phyloP scores from a whole-genome alignment of 2,888 invertebrate species.

The Rhorus exstirpatorius region DNA sequence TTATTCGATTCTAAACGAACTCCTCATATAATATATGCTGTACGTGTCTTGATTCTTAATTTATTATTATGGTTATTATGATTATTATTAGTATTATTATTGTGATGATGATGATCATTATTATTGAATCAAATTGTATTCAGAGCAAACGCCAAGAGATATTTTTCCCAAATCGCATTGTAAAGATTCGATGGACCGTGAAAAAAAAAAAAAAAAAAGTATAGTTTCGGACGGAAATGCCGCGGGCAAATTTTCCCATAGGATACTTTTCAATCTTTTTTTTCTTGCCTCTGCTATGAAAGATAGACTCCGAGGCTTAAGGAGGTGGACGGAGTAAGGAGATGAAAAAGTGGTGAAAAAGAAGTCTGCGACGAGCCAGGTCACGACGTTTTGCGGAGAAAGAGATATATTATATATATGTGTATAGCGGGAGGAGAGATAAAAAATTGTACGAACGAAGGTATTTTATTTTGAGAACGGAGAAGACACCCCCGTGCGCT shows the following conservation, averaged over 20 bases:
- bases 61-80: not conserved
- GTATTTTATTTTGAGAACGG: slow-evolving; percentile 57
- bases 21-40: too few relatives aligned
- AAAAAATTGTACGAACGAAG: slow-evolving; percentile 53
- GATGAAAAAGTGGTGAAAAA: slow-evolving; percentile 36
- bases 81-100: not conserved
- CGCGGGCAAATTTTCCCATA: slow-evolving; percentile 30
- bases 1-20: not conserved
- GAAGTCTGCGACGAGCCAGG: slow-evolving; percentile 52
- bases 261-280: slow-evolving; percentile 41
- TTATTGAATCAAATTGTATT: not conserved
- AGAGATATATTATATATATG: too few relatives aligned
- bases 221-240: slow-evolving; percentile 33
- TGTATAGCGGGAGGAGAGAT: slow-evolving; percentile 16
- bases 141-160: not conserved
- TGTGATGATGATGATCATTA: not conserved
- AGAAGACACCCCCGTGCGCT: slow-evolving; percentile 48
- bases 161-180: slow-evolving; percentile 14
- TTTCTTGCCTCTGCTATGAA: not conserved
- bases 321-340: slow-evolving; percentile 20
- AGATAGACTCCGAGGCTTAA: slow-evolving; percentile 50
- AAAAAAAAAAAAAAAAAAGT: slow-evolving; percentile 27
- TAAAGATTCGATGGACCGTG: slow-evolving; percentile 27
- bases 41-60: too few relatives aligned
- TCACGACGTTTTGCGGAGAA: slow-evolving; percentile 37